Base-by-base conservation (phyloP, 2,797 vertebrate genomes). In the Tolypeutes matacus region DNA sequence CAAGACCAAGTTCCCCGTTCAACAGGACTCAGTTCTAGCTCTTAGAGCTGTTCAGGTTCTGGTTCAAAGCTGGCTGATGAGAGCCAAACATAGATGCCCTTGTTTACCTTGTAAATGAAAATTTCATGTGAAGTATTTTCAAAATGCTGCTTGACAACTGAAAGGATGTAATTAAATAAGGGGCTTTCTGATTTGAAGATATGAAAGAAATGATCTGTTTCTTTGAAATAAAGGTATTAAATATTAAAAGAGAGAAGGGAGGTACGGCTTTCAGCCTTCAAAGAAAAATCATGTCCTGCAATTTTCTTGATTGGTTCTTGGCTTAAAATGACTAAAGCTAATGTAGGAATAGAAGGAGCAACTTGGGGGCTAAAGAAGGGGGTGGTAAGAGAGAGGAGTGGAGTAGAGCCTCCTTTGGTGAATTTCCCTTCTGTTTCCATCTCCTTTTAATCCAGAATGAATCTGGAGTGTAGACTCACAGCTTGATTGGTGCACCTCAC, bases 151-250 rank as follows among this genome's bases (percentile, higher is more conserved):
- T 87, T 95, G 83, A 80, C 93, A 94, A 90, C 93, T 76, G 87
- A 83, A 69, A 93, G 85, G 76, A 86, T 93, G 65, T 95, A 89
- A 96, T 96, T 96, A 94, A 86, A 93, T 92, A 94, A 96, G 95
- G 92, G 96, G 70, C 89, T 96, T 97, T 97, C 95, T 97, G 90
- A 91, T 83, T 97, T 87, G 70, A 92, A 84, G 86, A 73, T 82
- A 80, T 14, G 5, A 95, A 96, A 92, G 90, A 95, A 91, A 80
- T 36, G 58, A 49, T 73, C 72, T 92, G 42, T 89, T 83, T 94
- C 91, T 95, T 94, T 95, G 93, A 97, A 97, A 96, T 95, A 69
- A 91, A 90, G 84, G 85, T 42, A 72, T 88, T 86, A 80, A 90
- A 69, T 85, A 93, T 36, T 95, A 65, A 76, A 86, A 94, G 81